Base-by-base conservation (phyloP, 2,797 vertebrate species). In the Morus bassanus region DNA sequence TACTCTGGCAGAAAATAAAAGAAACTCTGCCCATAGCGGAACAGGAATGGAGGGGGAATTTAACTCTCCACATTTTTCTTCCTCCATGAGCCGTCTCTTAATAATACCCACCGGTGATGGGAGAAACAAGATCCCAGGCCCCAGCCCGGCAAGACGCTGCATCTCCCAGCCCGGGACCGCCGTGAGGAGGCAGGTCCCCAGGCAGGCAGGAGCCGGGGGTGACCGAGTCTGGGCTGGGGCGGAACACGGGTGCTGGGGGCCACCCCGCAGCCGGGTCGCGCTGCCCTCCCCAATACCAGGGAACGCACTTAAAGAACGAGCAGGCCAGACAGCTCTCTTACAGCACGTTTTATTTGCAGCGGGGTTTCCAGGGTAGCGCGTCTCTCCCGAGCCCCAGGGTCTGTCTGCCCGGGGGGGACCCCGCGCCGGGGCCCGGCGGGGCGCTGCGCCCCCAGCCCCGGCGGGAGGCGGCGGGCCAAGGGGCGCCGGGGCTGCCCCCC, bases 271-370 rank as follows among this genome's bases (percentile, higher is more conserved):
- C 57, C 13, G 11, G 9, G 13, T 5, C 30, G 50, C 10, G 5
- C 60, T 41, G 78, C 69, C 33, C 33, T 48, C 48, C 63, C 59
- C 45, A 43, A 2, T 2, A 27, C 37, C 65, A 45, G 54, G n/a
- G 79, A 56, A 83, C 3, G 57, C 39, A 19, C 74, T 82, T 19
- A 83, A 95, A 94, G 85, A 97, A 94, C 30, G 78, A 95, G 70
- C n/a, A 93, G 61, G 45, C 57, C 88, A 95, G 84, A 63, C 84
- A 74, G 57, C 91, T 94, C 77, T 96, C 85, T 90, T 67, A 86
- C 87, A 95, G 94, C 93, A 94, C 53, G 75, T 65, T 97, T 98
- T 98, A 98, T 98, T 98, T 95, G 96, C 93, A 90, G 96, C 88
- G 70, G 88, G 95, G 87, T 61, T 97, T 96, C 88, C 94, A 90